phyloP scores from a whole-genome alignment of 1,140 invertebrate species.

The Elymnias hypermnestra region DNA sequence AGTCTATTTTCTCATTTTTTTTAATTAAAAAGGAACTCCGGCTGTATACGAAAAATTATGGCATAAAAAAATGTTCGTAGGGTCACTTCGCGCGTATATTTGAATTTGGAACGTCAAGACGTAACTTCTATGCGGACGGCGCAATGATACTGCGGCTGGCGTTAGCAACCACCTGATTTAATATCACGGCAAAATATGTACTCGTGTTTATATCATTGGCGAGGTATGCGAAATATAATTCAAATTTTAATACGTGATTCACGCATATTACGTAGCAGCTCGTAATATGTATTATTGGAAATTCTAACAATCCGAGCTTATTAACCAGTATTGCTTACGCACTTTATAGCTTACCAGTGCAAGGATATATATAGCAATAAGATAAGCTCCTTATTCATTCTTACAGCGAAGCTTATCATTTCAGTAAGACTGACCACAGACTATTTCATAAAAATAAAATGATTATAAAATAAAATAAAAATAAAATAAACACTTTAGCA shows the following conservation, averaged over 20 bases:
- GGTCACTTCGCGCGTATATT: conserved; percentile 41
- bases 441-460: no score
- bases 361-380: no score
- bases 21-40: conserved; percentile 5
- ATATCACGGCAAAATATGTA: conserved; percentile 26
- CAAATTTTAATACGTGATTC: conserved; percentile 27
- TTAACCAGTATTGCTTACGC: no score
- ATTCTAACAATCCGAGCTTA: no score
- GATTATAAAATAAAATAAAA: no score
- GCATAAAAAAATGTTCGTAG: conserved; percentile 14
- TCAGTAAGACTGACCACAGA: no score
- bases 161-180: conserved; percentile 41
- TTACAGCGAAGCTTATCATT: no score
- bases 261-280: no score
- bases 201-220: conserved; percentile 26
- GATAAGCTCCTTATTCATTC: no score
- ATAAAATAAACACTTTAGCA: no score
- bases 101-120: conserved; percentile 26
- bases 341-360: no score
- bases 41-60: not conserved
- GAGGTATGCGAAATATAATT: conserved; percentile 20
- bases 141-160: conserved; percentile 34
- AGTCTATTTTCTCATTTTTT: conserved; percentile 37
- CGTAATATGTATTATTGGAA: no score
- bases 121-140: conserved; percentile 29